Evolutionary conservation across 2,797 vertebrate genomes (phyloP), one percentile per base, ranked within the genome.

Genomic region (Rhabdomys pumilio): DNA sequence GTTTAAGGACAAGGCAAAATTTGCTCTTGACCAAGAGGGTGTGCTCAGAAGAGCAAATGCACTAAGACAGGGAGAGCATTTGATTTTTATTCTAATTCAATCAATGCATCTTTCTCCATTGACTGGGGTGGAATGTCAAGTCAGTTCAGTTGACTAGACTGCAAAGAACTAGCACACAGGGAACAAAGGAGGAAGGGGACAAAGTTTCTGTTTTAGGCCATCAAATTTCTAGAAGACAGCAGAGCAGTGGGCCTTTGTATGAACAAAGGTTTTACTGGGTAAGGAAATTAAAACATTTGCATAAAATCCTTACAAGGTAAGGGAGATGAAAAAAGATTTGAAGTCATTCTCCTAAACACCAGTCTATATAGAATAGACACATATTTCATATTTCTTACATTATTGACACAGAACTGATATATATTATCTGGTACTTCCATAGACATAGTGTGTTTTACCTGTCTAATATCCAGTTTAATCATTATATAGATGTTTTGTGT

Each of bases 341-440:
- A 85, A 67, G 34, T n/a, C 63, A 47, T 53, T 85, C 6, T 67
- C 41, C 19, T 50, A 67, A n/a, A 50, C 31, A 85, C 19, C 14
- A n/a, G 29, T 67, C 50, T 67, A 65, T 85, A 85, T 12, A 15
- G 59, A 84, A 67, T 53, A 50, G 29, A 67, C 44, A n/a, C 59
- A n/a, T 53, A 50, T 65, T 84, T 65, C 41, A n/a, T 67, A 47
- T 67, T 50, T 67, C 31, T 24, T 85, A 67, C 3, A 50, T 85
- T 67, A 85, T 50, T 92, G 38, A 92, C 75, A 65, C 44, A 90
- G 31, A 91, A 82, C 1, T 89, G 34, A 83, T 57, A 92, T 82
- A 55, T 53, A 69, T 17, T 73, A 89, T 86, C 65, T 85, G 59
- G 8, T 93, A 26, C 6, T 91, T 85, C 47, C 57, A 93, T 65